A percentile compares a stretch with the other conserved stretches of the same genome.
Evolutionary conservation across 1,140 invertebrate species (phyloP).

Genomic region (Bombus pascuorum): DNA sequence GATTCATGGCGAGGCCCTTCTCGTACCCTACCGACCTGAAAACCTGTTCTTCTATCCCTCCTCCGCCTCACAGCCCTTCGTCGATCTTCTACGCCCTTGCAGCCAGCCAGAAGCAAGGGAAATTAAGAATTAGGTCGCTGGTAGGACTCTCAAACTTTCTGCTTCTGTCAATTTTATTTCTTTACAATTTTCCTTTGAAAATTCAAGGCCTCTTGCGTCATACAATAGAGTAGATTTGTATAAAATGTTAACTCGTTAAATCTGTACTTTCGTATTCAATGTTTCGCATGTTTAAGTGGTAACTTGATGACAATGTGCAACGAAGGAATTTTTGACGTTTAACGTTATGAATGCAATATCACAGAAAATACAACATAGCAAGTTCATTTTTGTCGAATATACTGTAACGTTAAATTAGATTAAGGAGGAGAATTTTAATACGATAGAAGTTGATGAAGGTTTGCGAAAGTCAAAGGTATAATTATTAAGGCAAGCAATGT

Average conservation of each 20-base stretch:
- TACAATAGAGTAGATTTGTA: neutral
- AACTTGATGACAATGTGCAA: too few species aligned
- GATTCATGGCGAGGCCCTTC: conserved; percentile 66
- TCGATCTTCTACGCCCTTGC: conserved; percentile 31
- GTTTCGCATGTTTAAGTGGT: too few species aligned
- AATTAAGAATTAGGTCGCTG: conserved; percentile 72
- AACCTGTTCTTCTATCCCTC: conserved; percentile 73
- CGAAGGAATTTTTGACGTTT: too few species aligned
- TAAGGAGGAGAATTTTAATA: too few species aligned
- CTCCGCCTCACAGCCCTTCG: conserved; percentile 28
- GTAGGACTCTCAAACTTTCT: conserved; percentile 42
- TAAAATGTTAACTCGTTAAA: neutral
- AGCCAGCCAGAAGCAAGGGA: conserved; percentile 59
- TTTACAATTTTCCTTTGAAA: neutral
- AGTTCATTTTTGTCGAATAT: too few species aligned
- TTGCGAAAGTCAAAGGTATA: too few species aligned
- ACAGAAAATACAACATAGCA: too few species aligned
- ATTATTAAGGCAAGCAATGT: too few species aligned
- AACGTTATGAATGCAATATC: too few species aligned
- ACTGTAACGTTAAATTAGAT: too few species aligned
- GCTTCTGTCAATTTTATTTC: neutral
- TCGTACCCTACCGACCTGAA: conserved; percentile 70
- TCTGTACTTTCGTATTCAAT: neutral
- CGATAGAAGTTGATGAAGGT: too few species aligned
- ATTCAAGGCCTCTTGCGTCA: too few species aligned